Conservation (phyloP, 2,797 vertebrate species). For the Amphiprion clarkii region DNA sequence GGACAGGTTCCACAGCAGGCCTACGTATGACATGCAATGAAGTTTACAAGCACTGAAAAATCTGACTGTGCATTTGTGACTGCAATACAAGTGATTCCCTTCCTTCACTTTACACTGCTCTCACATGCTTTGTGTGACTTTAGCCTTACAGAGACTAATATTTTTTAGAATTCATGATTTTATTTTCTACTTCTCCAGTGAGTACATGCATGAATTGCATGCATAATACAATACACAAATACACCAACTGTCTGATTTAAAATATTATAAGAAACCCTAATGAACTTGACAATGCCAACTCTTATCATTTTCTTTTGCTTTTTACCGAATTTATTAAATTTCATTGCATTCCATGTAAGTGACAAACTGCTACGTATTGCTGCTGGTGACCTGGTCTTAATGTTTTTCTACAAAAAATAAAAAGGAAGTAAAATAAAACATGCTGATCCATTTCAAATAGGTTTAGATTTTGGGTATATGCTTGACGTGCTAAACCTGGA, state of each 20-base stretch:
- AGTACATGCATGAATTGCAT: not conserved
- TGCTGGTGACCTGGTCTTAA: not conserved
- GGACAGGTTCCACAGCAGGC: constrained; percentile 97
- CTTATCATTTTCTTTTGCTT: too few species aligned
- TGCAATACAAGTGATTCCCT: not conserved
- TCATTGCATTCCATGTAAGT: too few species aligned
- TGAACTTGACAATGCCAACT: too few species aligned
- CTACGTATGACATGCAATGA: constrained; percentile 67
- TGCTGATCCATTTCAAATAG: not conserved
- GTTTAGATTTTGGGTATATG: not conserved
- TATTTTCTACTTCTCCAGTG: not conserved
- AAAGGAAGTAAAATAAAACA: not conserved
- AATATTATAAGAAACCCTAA: too few species aligned
- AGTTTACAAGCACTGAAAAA: not conserved
- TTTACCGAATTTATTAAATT: too few species aligned
- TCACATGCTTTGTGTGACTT: too few species aligned
- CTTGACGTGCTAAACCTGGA: not conserved
- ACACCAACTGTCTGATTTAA: not conserved
- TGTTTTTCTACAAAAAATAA: not conserved
- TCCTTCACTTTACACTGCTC: not conserved
- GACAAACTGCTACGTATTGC: not conserved
- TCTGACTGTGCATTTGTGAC: not conserved
- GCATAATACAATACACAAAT: not conserved
- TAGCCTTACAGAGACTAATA: too few species aligned
- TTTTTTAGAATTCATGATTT: too few species aligned